Evolutionary conservation across 2,888 invertebrate genomes (phyloP), one percentile per base, ranked within the genome.

Genomic region (Branchipolynoe longqiensis): DNA sequence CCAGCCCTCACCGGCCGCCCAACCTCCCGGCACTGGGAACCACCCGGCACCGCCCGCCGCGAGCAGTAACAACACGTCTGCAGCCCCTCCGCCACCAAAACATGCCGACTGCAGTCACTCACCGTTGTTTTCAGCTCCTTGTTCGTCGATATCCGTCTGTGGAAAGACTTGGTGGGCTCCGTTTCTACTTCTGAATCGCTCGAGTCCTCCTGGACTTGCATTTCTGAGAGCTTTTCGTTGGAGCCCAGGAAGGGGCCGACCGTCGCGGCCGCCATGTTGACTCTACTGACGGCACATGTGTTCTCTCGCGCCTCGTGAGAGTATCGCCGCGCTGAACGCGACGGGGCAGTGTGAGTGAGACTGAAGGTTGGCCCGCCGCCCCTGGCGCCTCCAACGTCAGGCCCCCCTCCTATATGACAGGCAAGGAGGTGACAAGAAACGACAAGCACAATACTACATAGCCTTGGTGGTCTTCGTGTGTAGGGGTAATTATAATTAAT

Each of bases 181-280:
- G 96, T 96, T 93, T 97, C 97, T 94, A 96, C 96, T 93, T 97
- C 97, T 94, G 97, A 97, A 93, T 97, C 97, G 48, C 97, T 96
- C 87, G 96, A 96, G 89, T 96, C 96, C 89, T 95, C 96, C 87
- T 92, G 89, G 83, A 88, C 85, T 28, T 85, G 54, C 14, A 82
- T 83, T 86, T 86, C 82, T n/a, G 82, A 41, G n/a, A 83, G 38
- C 31, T 85, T 85, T 41, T 82, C 82, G n/a, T 36, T n/a, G 18
- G 85, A 85, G 64, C 54, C 36, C 36, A 38, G 14, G 36, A 14
- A 38, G 36, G 36, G 36, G 36, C 0, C 69, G 2, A 22, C 38
- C 38, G 36, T 22, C 69, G 69, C 69, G 14, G 69, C 69, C 69
- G 69, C 69, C 69, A 69, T 69, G 14, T 69, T 69, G 69, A 69